Percentiles rank a stretch among this genome's conserved stretches.
Conservation (phyloP, 2,113 vertebrate species). For the Tringa solitaria region DNA sequence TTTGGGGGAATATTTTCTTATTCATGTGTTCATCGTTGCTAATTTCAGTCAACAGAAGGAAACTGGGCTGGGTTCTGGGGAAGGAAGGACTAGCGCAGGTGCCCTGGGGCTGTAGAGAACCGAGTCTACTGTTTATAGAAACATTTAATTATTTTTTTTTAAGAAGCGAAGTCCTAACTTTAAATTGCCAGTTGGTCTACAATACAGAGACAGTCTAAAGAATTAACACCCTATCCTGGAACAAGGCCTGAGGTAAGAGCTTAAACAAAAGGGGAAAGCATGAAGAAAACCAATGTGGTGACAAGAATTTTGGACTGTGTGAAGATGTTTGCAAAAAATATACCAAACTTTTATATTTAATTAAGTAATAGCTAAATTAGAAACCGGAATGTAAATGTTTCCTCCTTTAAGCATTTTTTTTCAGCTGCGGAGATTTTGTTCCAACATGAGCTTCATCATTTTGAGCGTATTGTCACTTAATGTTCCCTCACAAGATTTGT, state of each 20-base stretch:
- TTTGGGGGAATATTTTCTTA: not conserved
- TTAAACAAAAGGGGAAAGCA: not conserved
- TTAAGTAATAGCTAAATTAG: constrained; percentile 28
- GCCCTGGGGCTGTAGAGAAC: not conserved
- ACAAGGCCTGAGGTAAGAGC: not conserved
- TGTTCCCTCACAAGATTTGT: constrained; percentile 41
- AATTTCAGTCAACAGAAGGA: not conserved
- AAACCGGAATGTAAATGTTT: constrained; percentile 13
- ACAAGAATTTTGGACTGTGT: not conserved
- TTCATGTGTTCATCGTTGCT: not conserved
- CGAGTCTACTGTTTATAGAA: not conserved
- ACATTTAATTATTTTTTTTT: not conserved
- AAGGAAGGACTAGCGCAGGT: not conserved
- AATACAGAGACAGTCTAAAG: not conserved
- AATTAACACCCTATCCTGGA: not conserved
- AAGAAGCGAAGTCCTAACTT: not conserved
- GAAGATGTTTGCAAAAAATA: not conserved
- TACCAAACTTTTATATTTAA: constrained; percentile 5
- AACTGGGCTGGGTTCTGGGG: not conserved
- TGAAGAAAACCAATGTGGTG: not conserved
- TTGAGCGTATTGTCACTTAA: constrained; percentile 41
- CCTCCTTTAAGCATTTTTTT: not conserved
- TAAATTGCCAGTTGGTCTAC: not conserved
- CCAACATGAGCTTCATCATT: constrained; percentile 23
- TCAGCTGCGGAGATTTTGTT: not conserved